Evolutionary conservation across 2,888 invertebrate genomes (phyloP), one percentile per base, ranked within the genome.

Genomic region (Tetramorium bicarinatum): DNA sequence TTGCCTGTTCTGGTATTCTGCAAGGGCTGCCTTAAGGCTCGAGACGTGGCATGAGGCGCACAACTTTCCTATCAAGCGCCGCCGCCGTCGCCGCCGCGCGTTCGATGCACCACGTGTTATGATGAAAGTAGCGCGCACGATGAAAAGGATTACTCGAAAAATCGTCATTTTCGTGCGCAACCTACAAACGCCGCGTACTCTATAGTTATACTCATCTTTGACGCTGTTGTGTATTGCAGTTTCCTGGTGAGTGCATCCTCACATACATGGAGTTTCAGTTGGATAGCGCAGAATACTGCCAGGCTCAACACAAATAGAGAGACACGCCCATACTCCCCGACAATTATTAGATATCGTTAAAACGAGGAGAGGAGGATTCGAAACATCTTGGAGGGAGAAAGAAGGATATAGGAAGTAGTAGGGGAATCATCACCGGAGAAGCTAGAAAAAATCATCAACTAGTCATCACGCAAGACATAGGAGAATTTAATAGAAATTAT

Each of bases 211-310:
- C 47, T 54, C 34, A 47, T 18, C 15, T 41, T 54, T 34, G n/a
- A 61, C 38, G 15, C 18, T 83, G 81, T 88, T 85, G 85, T 90
- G 87, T 90, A 87, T 97, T 97, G 21, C 96, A 98, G 98, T 97
- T 97, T 97, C 97, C 96, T 96, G 97, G 97, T 96, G 97, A 97
- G 97, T 97, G 97, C 96, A 97, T 97, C 97, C 97, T 97, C 97
- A 97, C 97, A 97, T 98, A 97, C 97, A 98, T 98, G 98, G 98
- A 98, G 98, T 98, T 98, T 98, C 97, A 98, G 96, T 97, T 98
- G 97, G 98, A 98, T 97, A 98, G 98, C 96, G 98, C 98, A 96
- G 98, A 99, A 96, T 99, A 98, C 97, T 99, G 99, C 97, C 98
- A 98, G 97, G 98, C 98, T 96, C 99, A 99, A 97, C 98, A 98